Evolutionary conservation across 2,888 invertebrate species (phyloP), one percentile per base, ranked within the genome.

Genomic region (Conistra vaccinii): DNA sequence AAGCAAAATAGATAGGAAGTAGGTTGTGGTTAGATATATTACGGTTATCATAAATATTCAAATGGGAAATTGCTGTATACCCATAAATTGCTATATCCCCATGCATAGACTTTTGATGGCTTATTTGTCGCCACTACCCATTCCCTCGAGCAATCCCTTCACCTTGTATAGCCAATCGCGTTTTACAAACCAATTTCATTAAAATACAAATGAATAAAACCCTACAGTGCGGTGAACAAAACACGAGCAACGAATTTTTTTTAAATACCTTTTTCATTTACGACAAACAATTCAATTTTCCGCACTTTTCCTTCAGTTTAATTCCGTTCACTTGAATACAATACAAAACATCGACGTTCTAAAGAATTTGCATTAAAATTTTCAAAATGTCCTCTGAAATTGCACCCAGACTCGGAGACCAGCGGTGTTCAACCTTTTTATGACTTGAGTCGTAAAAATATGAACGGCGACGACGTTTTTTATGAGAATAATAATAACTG

Each of bases 321-420:
- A 69, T 72, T 81, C 42, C 60, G 3, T 76, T 42, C 39, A 45
- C 62, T 85, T 45, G 60, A 73, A 77, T 82, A 76, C 39, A 68
- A 77, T 73, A 72, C 62, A 70, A 85, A 85, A 85, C 62, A 77
- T 85, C 63, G 72, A 69, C 72, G 39, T 68, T 42, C 57, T 58
- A 72, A 76, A 82, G 72, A 81, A 82, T 77, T 82, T 73, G 60
- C 69, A 82, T 85, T 77, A 70, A 85, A 81, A 70, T 67, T 73
- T 85, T 85, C 72, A 63, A 76, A 85, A 74, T 60, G 76, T 85
- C 73, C 76, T 74, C 74, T 71, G 51, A 71, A 76, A 82, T 85
- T 82, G 79, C 74, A 85, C 45, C 61, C 55, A 72, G 78, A 70
- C 69, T 60, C 32, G 51, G 14, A 20, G 55, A n/a, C n/a, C 69